Evolutionary conservation across 2,113 vertebrate species (phyloP), one percentile per base, ranked within the genome.

Genomic region (Nansenia antarctica): DNA sequence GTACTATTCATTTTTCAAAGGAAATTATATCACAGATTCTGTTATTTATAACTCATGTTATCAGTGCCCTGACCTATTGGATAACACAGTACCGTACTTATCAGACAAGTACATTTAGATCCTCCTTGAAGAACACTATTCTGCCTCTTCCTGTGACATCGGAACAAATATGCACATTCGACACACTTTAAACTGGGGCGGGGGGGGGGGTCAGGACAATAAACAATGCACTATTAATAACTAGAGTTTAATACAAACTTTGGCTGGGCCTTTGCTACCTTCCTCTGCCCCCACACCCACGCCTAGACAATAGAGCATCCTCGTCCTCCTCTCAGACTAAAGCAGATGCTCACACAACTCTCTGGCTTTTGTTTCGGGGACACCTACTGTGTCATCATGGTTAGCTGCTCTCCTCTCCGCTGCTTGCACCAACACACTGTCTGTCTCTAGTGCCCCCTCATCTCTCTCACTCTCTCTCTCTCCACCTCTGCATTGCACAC

Each of bases 141-240:
- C 27, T 9, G 67, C 37, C 72, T 84, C 22, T 85, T 87, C 78
- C 81, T 75, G 79, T 76, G 70, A 81, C 79, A 80, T 72, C 72
- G 39, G 60, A 65, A 76, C 47, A 54, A 24, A 45, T 31, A 26
- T 67, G 58, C 57, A 61, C 68, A 54, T 55, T 67, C 37, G 64
- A 57, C 55, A 39, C 70, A 69, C 31, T 68, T 70, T 76, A 76
- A 69, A 77, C 61, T 12, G 22, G 69, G 62, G 29, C 22, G 29
- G 62, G n/a, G 31, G 72, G 59, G 45, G 67, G 62, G 67, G 82
- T 57, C 74, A 79, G 82, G 84, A 91, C 90, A 86, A 92, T 87
- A 85, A 85, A 92, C 92, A 93, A 92, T 92, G 71, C 78, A 30
- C 84, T 91, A 92, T 90, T 90, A 83, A 90, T 92, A 92, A 82